These are phyloP conservation scores for Scaptomyza hsui DNA, from an alignment of 1,140 invertebrate species.

Conservation along the genomic window DNA sequence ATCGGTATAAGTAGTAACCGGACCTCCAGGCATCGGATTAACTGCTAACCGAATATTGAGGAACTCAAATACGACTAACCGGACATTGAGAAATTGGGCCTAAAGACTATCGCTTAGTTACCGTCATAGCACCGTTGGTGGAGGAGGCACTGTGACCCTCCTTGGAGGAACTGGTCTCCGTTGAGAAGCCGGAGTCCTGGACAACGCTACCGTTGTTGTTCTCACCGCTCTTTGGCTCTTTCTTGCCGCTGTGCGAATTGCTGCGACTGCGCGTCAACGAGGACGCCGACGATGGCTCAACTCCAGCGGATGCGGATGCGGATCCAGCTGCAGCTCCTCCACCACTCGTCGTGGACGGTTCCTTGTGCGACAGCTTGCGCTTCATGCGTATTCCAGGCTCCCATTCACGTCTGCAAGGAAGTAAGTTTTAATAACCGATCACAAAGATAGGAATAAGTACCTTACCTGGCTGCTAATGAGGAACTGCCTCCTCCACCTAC, in stretches of 20 bases:
- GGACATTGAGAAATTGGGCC: too few relatives aligned
- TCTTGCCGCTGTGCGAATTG: constrained; percentile 87
- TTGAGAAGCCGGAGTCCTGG: constrained; percentile 93
- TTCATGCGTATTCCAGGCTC: constrained; percentile 91
- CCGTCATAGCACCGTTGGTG: constrained; percentile 83
- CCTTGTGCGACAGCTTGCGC: constrained; percentile 86
- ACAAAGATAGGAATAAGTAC: too few relatives aligned
- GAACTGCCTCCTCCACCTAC: constrained; percentile 58
- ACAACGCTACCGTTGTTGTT: constrained; percentile 87
- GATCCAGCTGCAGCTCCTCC: constrained; percentile 24
- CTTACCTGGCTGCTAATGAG: constrained; percentile 78
- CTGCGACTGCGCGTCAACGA: constrained; percentile 87
- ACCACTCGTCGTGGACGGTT: constrained; percentile 73
- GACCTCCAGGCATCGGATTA: too few relatives aligned
- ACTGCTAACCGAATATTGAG: too few relatives aligned
- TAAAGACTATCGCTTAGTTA: too few relatives aligned
- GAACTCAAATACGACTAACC: too few relatives aligned
- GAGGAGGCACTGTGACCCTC: constrained; percentile 87
- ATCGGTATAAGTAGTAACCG: too few relatives aligned
- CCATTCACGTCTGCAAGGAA: constrained; percentile 86
- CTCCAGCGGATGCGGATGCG: constrained; percentile 37
- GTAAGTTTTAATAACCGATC: too few relatives aligned
- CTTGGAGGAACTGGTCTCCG: constrained; percentile 91
- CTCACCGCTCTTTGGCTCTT: constrained; percentile 85
- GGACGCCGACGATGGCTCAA: constrained; percentile 83